Evolutionary conservation across 2,113 vertebrate genomes (phyloP), one percentile per base, ranked within the genome.

Genomic region (Varanus salvator): DNA sequence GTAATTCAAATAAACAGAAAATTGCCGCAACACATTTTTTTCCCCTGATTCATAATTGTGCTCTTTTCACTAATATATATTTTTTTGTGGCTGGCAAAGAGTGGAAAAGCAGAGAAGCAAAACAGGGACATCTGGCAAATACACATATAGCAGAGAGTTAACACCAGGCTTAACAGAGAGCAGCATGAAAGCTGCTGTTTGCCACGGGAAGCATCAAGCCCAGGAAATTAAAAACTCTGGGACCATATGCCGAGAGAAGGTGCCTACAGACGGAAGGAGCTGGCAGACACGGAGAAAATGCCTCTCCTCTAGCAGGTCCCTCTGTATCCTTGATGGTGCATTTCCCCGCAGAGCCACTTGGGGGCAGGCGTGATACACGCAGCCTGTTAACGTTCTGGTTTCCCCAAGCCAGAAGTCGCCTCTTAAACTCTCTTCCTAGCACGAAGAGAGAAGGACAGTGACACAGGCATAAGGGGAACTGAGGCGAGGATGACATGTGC

Each of bases 141-240:
- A 14, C 7, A 17, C 88, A 66, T 52, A 81, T 31, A 0, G 5
- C 1, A 50, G 78, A 19, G 93, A 93, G 72, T 86, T 91, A 29
- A 87, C 31, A 85, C 75, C 14, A 52, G 78, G 57, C 87, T 90
- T 90, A 90, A 83, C 60, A 48, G 54, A 93, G 90, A 78, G 0
- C 54, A 0, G 1, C 0, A 80, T 94, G 94, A 64, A 85, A 76
- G 87, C 94, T 92, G 94, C 87, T 91, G 3, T 91, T 48, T 76
- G 1, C 94, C 93, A 12, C 57, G 89, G 25, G 86, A 87, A 17
- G 50, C 3, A 8, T 66, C 29, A 72, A 8, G 80, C 90, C 87
- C 1, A 95, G 95, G 93, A 95, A 95, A 96, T 96, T 88, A 95
- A 92, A 64, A 92, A 90, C 15, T 69, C 92, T 8, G 0, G 34